phyloP scores from a whole-genome alignment of 2,113 vertebrate genomes.

The Hymenochirus boettgeri region DNA sequence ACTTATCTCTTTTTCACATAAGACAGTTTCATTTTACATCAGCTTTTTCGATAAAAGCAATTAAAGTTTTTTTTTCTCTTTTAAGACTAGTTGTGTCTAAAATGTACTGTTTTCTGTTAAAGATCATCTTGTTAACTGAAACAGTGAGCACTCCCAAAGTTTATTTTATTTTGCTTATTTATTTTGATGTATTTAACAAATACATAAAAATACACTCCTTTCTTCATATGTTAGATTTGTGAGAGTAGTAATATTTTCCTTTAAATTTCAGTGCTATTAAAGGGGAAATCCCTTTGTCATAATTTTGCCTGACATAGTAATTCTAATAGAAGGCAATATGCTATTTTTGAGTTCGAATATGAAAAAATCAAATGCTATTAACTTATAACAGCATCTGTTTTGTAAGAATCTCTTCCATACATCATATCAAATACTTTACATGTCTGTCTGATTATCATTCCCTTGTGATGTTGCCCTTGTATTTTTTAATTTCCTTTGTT shows the following conservation, averaged over 20 bases:
- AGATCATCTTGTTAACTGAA: background rate
- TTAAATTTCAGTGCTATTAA: slow-evolving; percentile 46
- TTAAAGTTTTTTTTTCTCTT: slow-evolving; percentile 8
- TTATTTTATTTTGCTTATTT: background rate
- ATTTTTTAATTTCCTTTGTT: slow-evolving; percentile 39
- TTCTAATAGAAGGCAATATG: slow-evolving; percentile 49
- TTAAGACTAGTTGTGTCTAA: background rate
- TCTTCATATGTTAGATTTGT: slow-evolving; percentile 40
- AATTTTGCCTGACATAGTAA: slow-evolving; percentile 48
- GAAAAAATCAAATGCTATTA: slow-evolving; percentile 15
- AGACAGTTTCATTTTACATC: slow-evolving; percentile 36
- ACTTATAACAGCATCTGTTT: background rate
- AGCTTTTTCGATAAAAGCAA: slow-evolving; percentile 31
- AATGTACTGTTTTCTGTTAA: slow-evolving; percentile 14
- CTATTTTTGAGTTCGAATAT: slow-evolving; percentile 44
- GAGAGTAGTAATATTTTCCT: slow-evolving; percentile 45
- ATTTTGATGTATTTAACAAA: background rate
- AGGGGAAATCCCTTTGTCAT: slow-evolving; percentile 57
- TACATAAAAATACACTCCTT: background rate
- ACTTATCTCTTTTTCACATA: slow-evolving; percentile 14
- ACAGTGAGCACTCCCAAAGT: background rate
- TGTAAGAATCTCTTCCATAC: background rate
- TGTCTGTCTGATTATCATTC: slow-evolving; percentile 13
- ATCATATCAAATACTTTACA: no score
- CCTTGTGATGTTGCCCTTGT: slow-evolving; percentile 39